phyloP scores from a whole-genome alignment of 2,797 vertebrate genomes.

The Toxotes lorentzi region DNA sequence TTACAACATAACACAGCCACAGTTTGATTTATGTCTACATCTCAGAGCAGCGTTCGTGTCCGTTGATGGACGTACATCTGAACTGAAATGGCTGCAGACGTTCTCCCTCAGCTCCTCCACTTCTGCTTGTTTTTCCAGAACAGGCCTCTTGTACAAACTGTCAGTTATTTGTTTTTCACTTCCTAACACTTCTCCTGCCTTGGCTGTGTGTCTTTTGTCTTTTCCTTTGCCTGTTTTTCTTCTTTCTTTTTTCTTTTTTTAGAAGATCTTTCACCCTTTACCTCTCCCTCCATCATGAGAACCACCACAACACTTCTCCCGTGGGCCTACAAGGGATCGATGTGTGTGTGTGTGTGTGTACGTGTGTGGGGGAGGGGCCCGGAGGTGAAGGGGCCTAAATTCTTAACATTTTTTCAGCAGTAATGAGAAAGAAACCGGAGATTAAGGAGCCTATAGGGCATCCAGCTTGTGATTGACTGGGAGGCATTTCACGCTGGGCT shows the following conservation, averaged over 20 bases:
- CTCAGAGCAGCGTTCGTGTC: background rate
- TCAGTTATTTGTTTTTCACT: background rate
- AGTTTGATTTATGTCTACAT: too few relatives aligned
- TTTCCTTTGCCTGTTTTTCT: background rate
- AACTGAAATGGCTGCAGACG: conserved; percentile 23
- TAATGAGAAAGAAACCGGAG: conserved; percentile 62
- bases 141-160: conserved; percentile 30
- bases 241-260: background rate
- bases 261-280: conserved; percentile 20
- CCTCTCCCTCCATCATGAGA: background rate
- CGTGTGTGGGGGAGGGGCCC: background rate
- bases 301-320: background rate
- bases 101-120: conserved; percentile 31
- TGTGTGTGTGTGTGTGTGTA: conserved; percentile 36
- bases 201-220: background rate
- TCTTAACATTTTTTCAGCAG: conserved; percentile 78
- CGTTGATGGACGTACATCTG: conserved; percentile 14
- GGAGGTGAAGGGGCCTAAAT: conserved; percentile 58
- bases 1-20: background rate
- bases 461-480: conserved; percentile 42
- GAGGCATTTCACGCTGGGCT: background rate
- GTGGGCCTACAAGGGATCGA: background rate
- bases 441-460: conserved; percentile 64
- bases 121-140: conserved; percentile 33
- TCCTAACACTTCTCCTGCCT: background rate